phyloP scores from a whole-genome alignment of 2,797 vertebrate genomes.

The Eulemur coronatus region DNA sequence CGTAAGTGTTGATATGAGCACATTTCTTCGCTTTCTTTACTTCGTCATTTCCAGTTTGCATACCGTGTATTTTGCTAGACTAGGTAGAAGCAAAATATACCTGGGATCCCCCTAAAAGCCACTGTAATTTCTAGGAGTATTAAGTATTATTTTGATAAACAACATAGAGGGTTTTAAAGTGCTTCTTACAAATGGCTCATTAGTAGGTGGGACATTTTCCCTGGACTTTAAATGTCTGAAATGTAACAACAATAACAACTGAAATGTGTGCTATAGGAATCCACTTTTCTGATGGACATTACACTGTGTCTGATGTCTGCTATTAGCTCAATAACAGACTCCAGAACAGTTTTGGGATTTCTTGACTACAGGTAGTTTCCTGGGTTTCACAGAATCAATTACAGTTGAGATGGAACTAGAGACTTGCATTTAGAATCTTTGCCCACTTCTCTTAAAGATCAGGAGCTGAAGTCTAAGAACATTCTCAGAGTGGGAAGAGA shows the following conservation, averaged over 20 bases:
- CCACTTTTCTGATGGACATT: background rate
- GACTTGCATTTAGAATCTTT: background rate
- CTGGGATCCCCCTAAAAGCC: background rate
- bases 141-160: background rate
- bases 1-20: background rate
- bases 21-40: background rate
- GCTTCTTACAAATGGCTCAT: background rate
- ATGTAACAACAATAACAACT: background rate
- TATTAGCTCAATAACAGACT: background rate
- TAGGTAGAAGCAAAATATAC: background rate
- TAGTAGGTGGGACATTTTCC: background rate
- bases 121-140: background rate
- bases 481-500: background rate
- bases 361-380: background rate
- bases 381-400: slow-evolving; percentile 1
- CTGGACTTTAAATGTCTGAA: background rate
- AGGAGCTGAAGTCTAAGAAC: slow-evolving; percentile 28
- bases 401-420: background rate
- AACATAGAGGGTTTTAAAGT: background rate
- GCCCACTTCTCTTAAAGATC: background rate
- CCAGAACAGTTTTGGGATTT: background rate
- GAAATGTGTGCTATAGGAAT: background rate
- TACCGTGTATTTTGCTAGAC: background rate
- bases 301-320: background rate
- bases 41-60: background rate